Percentiles rank a stretch among this genome's conserved stretches.
Conservation (phyloP, 2,797 vertebrate genomes). For the Clarias fuscus region DNA sequence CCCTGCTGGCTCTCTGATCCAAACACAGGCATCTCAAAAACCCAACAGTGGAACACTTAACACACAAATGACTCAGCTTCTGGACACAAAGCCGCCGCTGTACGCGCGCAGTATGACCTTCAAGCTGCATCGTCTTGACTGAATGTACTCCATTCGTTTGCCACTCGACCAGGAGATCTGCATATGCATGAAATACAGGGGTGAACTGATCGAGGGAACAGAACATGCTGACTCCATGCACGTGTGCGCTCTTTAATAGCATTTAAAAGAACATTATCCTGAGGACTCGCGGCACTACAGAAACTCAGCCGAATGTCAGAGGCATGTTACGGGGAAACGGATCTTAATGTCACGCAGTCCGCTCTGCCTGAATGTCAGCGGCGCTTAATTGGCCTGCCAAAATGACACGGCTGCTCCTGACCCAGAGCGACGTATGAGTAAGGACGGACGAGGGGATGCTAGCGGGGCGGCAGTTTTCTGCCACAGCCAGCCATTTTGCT, state of each 20-base stretch:
- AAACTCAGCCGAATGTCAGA: conserved; percentile 68
- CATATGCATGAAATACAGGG: conserved; percentile 54
- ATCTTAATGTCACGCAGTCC: conserved; percentile 75
- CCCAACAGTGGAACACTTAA: conserved; percentile 24
- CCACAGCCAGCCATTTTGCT: conserved; percentile 12
- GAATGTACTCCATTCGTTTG: conserved; percentile 58
- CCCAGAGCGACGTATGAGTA: conserved; percentile 57
- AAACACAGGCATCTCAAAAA: conserved; percentile 20
- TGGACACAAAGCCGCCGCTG: conserved; percentile 61
- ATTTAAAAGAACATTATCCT: conserved; percentile 22
- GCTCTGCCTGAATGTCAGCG: conserved; percentile 73
- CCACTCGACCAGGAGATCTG: conserved; percentile 62
- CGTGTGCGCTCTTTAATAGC: background rate
- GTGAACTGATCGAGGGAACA: conserved; percentile 31
- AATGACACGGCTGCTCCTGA: conserved; percentile 63
- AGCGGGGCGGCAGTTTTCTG: conserved; percentile 17
- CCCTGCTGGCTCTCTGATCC: conserved; percentile 11
- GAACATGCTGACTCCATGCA: background rate
- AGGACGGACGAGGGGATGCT: conserved; percentile 42
- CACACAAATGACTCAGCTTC: conserved; percentile 62
- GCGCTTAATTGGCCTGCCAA: conserved; percentile 72
- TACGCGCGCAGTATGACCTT: conserved; percentile 64
- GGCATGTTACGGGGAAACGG: conserved; percentile 64
- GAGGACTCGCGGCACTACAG: background rate
- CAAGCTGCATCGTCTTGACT: conserved; percentile 64